Base-by-base conservation (phyloP, 2,113 vertebrate genomes). In the Sapajus apella region DNA sequence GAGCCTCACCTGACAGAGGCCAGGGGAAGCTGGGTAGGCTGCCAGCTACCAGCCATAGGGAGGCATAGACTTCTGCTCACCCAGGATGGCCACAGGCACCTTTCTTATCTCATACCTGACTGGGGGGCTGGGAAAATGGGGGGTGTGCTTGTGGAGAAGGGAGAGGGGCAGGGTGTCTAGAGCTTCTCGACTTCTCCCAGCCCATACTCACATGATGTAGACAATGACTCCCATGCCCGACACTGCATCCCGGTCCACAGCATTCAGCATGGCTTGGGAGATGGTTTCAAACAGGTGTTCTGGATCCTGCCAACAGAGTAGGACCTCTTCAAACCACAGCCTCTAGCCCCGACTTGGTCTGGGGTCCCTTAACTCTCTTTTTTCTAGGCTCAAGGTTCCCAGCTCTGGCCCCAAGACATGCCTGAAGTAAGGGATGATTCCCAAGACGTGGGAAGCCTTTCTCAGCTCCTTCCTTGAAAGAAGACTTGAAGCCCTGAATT, bases 231-330 rank as follows among this genome's bases (percentile, higher is more conserved):
- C 99, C 99, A 99, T 99, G 21, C 99, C 99, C 0, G 99, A 99
- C 4, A 99, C 98, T 0, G 99, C 99, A 30, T 99, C 99, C 83
- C 99, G 99, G 96, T 99, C 99, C 76, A 99, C 99, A 0, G 99
- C 99, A 3, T 99, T 99, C 97, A 99, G 96, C 99, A 99, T 99
- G 37, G 99, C 99, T 98, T 99, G 99, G 0, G 99, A 99, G 98
- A 99, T 99, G 1, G 99, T 99, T 98, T 99, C 99, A 50, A 99
- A 99, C 84, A 99, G 98, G 92, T 99, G 99, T 0, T 99, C 99
- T 0, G 99, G 99, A 37, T 99, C 99, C 99, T 99, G 98, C 43
- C 96, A 35, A 84, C 40, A 83, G 30, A 94, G 58, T 0, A 64
- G 20, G 47, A 47, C 32, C 40, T 79, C 35, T 45, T 96, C 58